A percentile compares a stretch with the other conserved stretches of the same genome.
These are phyloP conservation scores for Drosophila tripunctata DNA, from an alignment of 2,888 invertebrate species.

Conservation along the genomic window DNA sequence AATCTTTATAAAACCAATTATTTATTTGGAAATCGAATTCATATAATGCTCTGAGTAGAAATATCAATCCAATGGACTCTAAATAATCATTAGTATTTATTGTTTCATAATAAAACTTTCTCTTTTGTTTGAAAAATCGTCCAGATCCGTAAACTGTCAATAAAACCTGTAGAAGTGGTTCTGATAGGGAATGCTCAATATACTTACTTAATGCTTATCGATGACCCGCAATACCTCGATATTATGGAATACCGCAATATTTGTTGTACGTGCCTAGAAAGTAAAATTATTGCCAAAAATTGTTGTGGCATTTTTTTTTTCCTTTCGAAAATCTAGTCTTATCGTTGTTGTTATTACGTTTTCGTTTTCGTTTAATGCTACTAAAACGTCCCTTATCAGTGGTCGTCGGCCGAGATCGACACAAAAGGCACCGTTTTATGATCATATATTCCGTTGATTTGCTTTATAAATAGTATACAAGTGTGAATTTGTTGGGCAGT, in stretches of 20 bases:
- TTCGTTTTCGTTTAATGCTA: constrained; percentile 5
- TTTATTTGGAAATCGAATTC: too few species aligned
- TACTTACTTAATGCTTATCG: background rate
- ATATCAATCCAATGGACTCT: too few species aligned
- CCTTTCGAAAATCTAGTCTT: constrained; percentile 16
- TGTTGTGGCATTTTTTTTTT: background rate
- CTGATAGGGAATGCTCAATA: background rate
- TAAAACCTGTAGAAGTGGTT: too few species aligned
- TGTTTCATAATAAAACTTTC: too few species aligned
- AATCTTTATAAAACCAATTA: too few species aligned
- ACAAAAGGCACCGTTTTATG: constrained; percentile 62
- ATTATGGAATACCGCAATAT: background rate
- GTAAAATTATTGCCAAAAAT: constrained; percentile 27
- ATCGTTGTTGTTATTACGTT: constrained; percentile 37
- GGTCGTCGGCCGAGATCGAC: constrained; percentile 42
- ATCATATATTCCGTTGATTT: constrained; percentile 33
- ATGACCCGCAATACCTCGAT: background rate
- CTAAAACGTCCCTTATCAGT: constrained; percentile 53
- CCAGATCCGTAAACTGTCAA: background rate
- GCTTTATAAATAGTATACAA: constrained; percentile 46
- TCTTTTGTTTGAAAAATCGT: too few species aligned
- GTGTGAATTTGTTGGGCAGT: constrained; percentile 40
- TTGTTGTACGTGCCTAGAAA: background rate
- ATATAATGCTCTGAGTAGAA: too few species aligned
- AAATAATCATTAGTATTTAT: too few species aligned